Evolutionary conservation across 2,113 vertebrate genomes (phyloP), one percentile per base, ranked within the genome.

Genomic region (Antigone vipio): DNA sequence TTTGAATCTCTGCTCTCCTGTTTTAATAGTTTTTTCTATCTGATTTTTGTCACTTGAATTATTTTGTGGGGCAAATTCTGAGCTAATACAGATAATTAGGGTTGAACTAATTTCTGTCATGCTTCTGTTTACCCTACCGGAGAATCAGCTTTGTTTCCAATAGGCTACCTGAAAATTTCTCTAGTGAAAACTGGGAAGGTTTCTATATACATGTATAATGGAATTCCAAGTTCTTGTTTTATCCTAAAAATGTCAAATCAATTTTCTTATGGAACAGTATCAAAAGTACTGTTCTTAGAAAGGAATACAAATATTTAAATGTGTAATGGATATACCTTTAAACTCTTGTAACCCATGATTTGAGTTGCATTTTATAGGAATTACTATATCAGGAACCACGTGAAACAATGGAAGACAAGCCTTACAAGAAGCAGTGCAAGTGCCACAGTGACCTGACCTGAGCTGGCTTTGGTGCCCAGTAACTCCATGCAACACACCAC

Each of bases 381-480:
- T 12, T 11, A 15, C 22, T 60, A 2, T 7, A 52, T 21, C 19
- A 69, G 24, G 24, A 89, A 74, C 6, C 5, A 69, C 12, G 10
- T 0, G 0, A 35, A 50, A 4, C 12, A 40, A 8, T 20, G 32
- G 29, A 66, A 20, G 26, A 56, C 23, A 5, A 60, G 4, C 11
- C 17, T 56, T 12, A 20, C 5, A 60, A 45, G 29, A 40, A 71
- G 13, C 0, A 45, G 0, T 34, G 13, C 20, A 59, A 82, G 11
- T 29, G 13, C 9, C 74, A 9, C 15, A 53, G 26, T 29, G 26
- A 53, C 26, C 52, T 15, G 9, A 53, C 52, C 26, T 53, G 24
- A 52, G 52, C 52, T 53, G 52, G 14, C 26, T 53, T 53, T 53
- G 52, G 27, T 53, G 52, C 52, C 52, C 52, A 53, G 50, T 27